These are phyloP conservation scores for Picathartes gymnocephalus DNA, from an alignment of 2,113 vertebrate species.

Conservation along the genomic window DNA sequence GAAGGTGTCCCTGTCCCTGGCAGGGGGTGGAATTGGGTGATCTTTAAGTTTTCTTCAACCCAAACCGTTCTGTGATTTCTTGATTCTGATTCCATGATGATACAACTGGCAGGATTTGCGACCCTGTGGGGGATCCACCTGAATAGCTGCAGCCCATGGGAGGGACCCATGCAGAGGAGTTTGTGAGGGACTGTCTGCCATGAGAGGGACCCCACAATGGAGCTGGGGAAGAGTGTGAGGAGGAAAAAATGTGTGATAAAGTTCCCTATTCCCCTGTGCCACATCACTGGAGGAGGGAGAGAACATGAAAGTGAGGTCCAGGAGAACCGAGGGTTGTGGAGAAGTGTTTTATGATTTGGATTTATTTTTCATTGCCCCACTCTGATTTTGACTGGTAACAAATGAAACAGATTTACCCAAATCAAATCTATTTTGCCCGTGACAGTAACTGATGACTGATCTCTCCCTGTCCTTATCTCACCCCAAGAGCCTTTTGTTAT, in stretches of 20 bases:
- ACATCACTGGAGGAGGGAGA: neutral
- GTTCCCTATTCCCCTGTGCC: neutral
- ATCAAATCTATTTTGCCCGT: fast-evolving
- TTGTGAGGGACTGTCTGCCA: neutral
- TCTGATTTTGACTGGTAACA: neutral
- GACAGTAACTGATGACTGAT: neutral
- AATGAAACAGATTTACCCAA: neutral
- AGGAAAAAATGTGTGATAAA: neutral
- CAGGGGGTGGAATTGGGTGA: fast-evolving
- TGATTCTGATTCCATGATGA: neutral
- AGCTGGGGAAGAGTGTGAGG: neutral
- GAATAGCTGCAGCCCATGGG: neutral
- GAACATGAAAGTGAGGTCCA: neutral
- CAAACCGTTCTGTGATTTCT: neutral
- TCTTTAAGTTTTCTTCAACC: neutral
- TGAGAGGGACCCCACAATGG: neutral
- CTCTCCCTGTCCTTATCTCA: neutral
- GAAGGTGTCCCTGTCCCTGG: neutral
- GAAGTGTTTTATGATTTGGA: neutral
- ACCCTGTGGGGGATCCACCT: neutral
- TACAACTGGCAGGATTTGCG: neutral
- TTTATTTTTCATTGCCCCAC: neutral
- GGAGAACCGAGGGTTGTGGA: neutral
- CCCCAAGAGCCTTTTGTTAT: fast-evolving
- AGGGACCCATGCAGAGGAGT: neutral